Evolutionary conservation across 1,140 invertebrate species (phyloP).

Genomic region (Coenobita brevimanus): DNA sequence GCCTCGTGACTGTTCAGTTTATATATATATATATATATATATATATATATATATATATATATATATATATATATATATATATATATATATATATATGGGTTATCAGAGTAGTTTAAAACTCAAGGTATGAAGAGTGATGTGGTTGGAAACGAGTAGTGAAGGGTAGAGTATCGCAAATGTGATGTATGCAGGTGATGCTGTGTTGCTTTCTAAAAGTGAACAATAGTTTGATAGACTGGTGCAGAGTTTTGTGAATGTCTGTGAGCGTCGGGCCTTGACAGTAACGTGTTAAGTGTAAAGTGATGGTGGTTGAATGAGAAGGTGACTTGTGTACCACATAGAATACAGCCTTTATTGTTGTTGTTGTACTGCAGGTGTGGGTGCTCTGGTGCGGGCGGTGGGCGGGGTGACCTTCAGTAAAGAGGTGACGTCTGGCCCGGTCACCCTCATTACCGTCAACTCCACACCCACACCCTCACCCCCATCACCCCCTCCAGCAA

Average conservation of each 20-base stretch:
- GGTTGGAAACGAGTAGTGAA: too few species aligned
- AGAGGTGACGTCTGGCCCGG: constrained; percentile 53
- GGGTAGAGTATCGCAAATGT: too few species aligned
- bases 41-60: neutral
- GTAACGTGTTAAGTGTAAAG: too few species aligned
- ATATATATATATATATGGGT: neutral
- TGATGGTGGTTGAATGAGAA: too few species aligned
- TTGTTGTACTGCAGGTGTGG: constrained; percentile 17
- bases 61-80: neutral
- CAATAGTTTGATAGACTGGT: too few species aligned
- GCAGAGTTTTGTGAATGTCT: too few species aligned
- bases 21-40: neutral
- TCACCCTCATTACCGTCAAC: constrained; percentile 55
- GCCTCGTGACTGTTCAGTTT: neutral
- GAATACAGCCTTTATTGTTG: too few species aligned
- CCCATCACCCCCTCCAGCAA: neutral
- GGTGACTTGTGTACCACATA: too few species aligned
- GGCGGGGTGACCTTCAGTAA: constrained; percentile 36
- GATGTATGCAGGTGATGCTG: too few species aligned
- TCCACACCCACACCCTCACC: neutral
- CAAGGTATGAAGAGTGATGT: too few species aligned
- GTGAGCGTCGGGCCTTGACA: too few species aligned
- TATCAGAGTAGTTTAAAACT: neutral
- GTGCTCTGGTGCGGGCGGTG: constrained; percentile 19
- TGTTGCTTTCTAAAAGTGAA: too few species aligned